Percentiles rank a stretch among this genome's conserved stretches.
These are phyloP conservation scores for Halictus quadricinctus DNA, from an alignment of 2,888 invertebrate genomes.

Conservation along the genomic window DNA sequence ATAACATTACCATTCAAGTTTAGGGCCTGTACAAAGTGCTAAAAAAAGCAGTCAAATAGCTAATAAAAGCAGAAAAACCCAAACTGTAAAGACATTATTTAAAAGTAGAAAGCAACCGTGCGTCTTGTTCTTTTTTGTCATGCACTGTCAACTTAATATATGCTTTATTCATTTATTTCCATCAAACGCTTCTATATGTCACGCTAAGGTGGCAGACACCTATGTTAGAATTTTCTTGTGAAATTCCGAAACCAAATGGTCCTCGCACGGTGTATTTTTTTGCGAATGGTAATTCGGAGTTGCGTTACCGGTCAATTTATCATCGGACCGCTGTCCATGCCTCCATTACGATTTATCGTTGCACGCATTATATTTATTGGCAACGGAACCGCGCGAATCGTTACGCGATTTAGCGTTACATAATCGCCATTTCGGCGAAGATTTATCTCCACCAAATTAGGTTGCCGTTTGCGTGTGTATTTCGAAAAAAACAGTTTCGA, in stretches of 20 bases:
- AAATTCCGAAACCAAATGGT: conserved; percentile 10
- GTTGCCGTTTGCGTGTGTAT: conserved; percentile 12
- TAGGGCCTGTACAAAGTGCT: too few species aligned
- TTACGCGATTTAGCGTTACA: conserved; percentile 44
- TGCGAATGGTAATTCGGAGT: conserved; percentile 45
- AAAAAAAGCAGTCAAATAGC: too few species aligned
- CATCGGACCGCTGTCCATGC: conserved; percentile 36
- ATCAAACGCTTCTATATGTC: background rate
- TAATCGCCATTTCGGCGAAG: conserved; percentile 46
- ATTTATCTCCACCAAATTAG: conserved; percentile 40
- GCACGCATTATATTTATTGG: conserved; percentile 31
- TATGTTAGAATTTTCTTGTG: background rate
- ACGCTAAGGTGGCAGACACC: background rate
- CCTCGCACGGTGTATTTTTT: conserved; percentile 27
- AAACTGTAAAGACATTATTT: too few species aligned
- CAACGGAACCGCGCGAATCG: conserved; percentile 38
- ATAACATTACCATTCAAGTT: too few species aligned
- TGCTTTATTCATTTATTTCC: background rate
- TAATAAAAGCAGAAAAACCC: too few species aligned
- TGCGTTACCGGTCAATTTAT: conserved; percentile 58
- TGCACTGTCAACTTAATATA: too few species aligned
- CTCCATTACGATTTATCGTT: conserved; percentile 44
- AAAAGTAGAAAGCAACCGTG: too few species aligned
- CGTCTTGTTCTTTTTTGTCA: too few species aligned
- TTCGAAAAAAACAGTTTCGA: background rate